Conservation (phyloP, 2,113 vertebrate genomes). For the Siniperca knerii region DNA sequence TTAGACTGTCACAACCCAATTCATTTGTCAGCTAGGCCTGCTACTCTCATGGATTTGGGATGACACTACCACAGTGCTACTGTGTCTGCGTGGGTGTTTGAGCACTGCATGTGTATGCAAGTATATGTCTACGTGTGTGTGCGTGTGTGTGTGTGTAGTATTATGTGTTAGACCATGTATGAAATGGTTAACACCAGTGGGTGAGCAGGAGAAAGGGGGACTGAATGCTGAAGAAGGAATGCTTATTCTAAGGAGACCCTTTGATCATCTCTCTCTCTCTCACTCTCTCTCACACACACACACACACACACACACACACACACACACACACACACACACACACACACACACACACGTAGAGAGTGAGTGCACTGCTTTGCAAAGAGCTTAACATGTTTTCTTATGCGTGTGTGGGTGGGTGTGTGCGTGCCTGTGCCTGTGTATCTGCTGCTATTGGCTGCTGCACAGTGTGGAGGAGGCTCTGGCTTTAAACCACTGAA, state of each 20-base stretch:
- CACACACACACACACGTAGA: constrained; percentile 1
- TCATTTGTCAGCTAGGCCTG: neutral
- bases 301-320: constrained; percentile 31
- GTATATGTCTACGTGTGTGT: neutral
- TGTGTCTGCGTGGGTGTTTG: neutral
- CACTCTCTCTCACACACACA: neutral
- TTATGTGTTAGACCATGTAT: neutral
- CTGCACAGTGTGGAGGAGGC: constrained; percentile 45
- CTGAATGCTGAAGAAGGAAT: constrained; percentile 1
- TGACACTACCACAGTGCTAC: neutral
- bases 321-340: constrained; percentile 14
- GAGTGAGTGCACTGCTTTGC: constrained; percentile 16
- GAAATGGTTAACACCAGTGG: constrained; percentile 10
- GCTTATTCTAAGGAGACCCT: constrained; percentile 27
- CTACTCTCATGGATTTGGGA: neutral
- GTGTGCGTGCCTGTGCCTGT: neutral
- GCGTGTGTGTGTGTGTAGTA: neutral
- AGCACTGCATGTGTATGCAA: neutral
- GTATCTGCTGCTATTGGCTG: constrained; percentile 37
- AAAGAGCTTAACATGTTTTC: constrained; percentile 29
- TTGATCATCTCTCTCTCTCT: constrained; percentile 38
- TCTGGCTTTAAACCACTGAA: constrained; percentile 8
- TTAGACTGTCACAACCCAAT: neutral
- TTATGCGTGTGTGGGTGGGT: constrained; percentile 1
- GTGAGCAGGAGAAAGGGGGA: constrained; percentile 9